Percentiles rank a stretch among this genome's conserved stretches.
Evolutionary conservation across 2,888 invertebrate species (phyloP).

Genomic region (Horisme vitalbata): DNA sequence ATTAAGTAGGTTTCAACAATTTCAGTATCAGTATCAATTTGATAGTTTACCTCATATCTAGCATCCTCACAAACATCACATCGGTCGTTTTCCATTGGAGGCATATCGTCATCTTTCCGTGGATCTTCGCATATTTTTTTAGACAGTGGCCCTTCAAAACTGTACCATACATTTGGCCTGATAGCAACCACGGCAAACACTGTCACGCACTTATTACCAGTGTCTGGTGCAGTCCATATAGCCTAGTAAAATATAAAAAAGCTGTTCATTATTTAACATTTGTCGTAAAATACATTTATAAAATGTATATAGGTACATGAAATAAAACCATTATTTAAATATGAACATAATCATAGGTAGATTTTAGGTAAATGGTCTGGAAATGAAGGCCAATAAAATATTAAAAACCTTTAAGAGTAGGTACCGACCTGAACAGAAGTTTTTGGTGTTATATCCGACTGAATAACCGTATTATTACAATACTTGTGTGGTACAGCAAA

Average conservation of each 20-base stretch:
- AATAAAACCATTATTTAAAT: too few species aligned
- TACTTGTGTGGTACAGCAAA: slow-evolving; percentile 41
- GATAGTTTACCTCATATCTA: slow-evolving; percentile 58
- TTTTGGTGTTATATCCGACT: slow-evolving; percentile 65
- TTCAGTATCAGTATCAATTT: too few species aligned
- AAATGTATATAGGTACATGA: too few species aligned
- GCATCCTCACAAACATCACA: slow-evolving; percentile 70
- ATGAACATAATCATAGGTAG: too few species aligned
- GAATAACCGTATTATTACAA: slow-evolving; percentile 66
- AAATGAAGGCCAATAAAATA: too few species aligned
- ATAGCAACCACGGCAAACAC: slow-evolving; percentile 67
- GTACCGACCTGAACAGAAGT: slow-evolving; percentile 64
- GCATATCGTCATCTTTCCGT: slow-evolving; percentile 69
- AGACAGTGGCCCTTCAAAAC: slow-evolving; percentile 61
- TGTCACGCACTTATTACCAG: slow-evolving; percentile 68
- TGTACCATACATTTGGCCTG: slow-evolving; percentile 70
- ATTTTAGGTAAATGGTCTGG: too few species aligned
- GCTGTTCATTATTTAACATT: too few species aligned
- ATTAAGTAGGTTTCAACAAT: neutral
- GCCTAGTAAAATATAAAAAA: slow-evolving; percentile 40
- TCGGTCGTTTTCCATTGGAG: slow-evolving; percentile 59
- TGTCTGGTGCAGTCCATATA: slow-evolving; percentile 64
- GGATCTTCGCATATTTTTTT: slow-evolving; percentile 65
- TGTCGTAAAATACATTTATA: too few species aligned
- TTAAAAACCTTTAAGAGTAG: too few species aligned